phyloP scores from a whole-genome alignment of 2,888 invertebrate species.

The Griposia aprilina region DNA sequence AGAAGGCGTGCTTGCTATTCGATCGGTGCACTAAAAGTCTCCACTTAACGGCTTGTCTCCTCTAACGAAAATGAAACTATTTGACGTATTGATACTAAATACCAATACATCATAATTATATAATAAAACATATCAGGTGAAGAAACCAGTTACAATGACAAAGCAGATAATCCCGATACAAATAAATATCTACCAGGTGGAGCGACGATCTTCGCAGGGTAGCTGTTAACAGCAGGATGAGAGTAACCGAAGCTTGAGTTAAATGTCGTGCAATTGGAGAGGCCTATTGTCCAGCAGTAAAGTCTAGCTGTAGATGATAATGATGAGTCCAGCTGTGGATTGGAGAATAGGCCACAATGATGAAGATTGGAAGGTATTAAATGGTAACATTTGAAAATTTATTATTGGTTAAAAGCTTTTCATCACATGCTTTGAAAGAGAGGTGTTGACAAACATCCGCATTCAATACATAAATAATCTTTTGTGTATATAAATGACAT shows the following conservation, averaged over 20 bases:
- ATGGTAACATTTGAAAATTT: neutral
- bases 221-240: neutral
- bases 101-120: neutral
- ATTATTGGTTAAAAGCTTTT: neutral
- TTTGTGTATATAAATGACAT: neutral
- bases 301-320: neutral
- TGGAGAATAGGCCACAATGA: neutral
- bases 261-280: neutral
- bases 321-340: neutral
- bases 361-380: neutral
- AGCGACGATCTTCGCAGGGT: too few relatives aligned
- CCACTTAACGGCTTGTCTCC: neutral
- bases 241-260: neutral
- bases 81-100: neutral
- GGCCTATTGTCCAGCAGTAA: neutral
- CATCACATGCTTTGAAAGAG: neutral
- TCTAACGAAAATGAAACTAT: neutral
- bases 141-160: neutral
- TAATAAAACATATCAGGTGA: neutral
- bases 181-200: neutral
- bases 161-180: too few relatives aligned
- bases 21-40: neutral
- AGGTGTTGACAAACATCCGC: neutral
- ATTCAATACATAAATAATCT: slow-evolving; percentile 13
- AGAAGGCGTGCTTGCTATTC: too few relatives aligned